These are phyloP conservation scores for Sarcophaga bullata DNA, from an alignment of 1,140 invertebrate genomes.

Conservation along the genomic window DNA sequence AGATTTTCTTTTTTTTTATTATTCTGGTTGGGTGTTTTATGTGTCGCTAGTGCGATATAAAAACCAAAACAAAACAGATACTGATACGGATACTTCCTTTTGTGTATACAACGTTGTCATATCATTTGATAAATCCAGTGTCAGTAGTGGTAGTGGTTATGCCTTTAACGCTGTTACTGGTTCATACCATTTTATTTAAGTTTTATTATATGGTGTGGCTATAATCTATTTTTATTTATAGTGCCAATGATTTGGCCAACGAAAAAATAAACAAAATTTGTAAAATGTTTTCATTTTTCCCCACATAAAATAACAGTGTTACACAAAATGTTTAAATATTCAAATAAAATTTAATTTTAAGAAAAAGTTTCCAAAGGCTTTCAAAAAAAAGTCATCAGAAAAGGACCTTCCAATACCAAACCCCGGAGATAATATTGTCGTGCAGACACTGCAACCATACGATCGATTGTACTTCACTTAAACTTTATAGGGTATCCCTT, in stretches of 20 bases:
- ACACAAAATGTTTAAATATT: too few species aligned
- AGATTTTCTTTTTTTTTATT: background rate
- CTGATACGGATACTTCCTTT: background rate
- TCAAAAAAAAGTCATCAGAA: too few species aligned
- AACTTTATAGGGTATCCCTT: too few species aligned
- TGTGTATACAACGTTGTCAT: background rate
- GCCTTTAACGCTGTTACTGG: background rate
- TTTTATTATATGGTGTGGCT: background rate
- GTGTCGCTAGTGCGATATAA: background rate
- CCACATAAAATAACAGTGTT: too few species aligned
- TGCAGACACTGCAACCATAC: too few species aligned
- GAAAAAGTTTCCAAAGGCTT: too few species aligned
- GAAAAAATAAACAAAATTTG: background rate
- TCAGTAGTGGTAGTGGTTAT: background rate
- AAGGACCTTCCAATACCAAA: too few species aligned
- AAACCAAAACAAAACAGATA: background rate
- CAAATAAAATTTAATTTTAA: too few species aligned
- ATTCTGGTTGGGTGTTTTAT: background rate
- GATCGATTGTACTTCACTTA: too few species aligned
- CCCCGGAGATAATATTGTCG: too few species aligned
- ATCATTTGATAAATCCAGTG: constrained; percentile 14
- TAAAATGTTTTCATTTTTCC: background rate
- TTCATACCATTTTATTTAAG: background rate
- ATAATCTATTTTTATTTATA: background rate
- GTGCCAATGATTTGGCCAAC: background rate